Evolutionary conservation across 2,113 vertebrate species (phyloP), one percentile per base, ranked within the genome.

Genomic region (Corythoichthys intestinalis): DNA sequence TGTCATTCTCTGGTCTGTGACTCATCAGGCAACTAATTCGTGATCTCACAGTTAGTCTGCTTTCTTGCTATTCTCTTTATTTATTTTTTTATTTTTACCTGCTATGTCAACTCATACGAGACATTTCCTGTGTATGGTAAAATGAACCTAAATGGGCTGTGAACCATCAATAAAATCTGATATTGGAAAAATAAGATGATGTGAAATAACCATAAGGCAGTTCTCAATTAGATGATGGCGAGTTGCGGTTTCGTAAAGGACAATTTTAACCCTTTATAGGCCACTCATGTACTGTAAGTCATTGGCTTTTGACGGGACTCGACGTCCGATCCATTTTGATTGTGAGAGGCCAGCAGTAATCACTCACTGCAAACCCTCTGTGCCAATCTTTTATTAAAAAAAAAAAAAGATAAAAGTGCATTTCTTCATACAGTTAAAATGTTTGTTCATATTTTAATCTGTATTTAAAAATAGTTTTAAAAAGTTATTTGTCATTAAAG

Each of bases 11-110:
- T 7, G 47, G 46, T 69, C 73, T 76, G 66, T 86, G 82, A 86
- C 83, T 87, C 85, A 88, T 79, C 64, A 57, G 71, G 72, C 39
- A 4, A 75, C 68, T 80, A 85, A 85, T 87, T 77, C 74, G 73
- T 77, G 59, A 80, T 89, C 80, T 82, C 6, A 68, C 59, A 65
- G 63, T 75, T 41, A 6, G 61, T 77, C 65, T 77, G 59, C 67
- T 68, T 37, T 66, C 4, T 60, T 78, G 56, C 63, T 75, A 66
- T 1, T 47, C 52, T 28, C 13, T 62, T 20, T 46, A 11, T 63
- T 47, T 34, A 46, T 28, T 75, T 79, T 61, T 73, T 53, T 35
- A 65, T 58, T 14, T 37, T 37, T 58, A 81, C 70, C 67, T 73
- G 71, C 79, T 81, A 57, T 48, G 85, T 70, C 70, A 46, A 69